Conservation (phyloP, 2,113 vertebrate genomes). For the Oceanites oceanicus region DNA sequence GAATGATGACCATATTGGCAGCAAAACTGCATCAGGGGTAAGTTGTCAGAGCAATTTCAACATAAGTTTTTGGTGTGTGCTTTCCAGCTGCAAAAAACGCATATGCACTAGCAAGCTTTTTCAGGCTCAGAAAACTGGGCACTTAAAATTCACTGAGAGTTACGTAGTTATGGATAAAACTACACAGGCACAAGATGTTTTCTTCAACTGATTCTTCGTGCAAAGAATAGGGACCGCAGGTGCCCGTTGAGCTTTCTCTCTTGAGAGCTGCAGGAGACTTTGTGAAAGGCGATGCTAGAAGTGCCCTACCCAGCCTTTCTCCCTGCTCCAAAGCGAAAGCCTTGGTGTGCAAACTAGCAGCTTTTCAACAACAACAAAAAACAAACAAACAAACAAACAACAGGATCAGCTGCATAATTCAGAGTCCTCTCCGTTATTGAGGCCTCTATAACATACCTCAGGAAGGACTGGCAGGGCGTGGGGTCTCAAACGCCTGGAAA, state of each 20-base stretch:
- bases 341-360: accelerated
- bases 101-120: background rate
- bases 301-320: background rate
- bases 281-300: accelerated
- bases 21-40: background rate
- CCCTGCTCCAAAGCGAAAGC: background rate
- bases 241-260: background rate
- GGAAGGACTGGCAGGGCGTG: accelerated
- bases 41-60: background rate
- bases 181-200: background rate
- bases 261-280: accelerated
- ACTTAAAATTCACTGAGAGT: background rate
- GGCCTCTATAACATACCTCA: background rate
- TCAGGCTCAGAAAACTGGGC: background rate
- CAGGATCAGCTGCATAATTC: background rate
- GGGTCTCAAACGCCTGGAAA: background rate
- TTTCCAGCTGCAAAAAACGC: background rate
- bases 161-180: background rate
- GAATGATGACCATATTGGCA: background rate
- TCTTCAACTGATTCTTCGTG: background rate
- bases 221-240: accelerated
- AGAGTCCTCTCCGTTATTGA: background rate
- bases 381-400: background rate
- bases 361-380: background rate
- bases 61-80: background rate